Base-by-base conservation (phyloP, 2,888 invertebrate genomes). In the Cheilosia grossa region DNA sequence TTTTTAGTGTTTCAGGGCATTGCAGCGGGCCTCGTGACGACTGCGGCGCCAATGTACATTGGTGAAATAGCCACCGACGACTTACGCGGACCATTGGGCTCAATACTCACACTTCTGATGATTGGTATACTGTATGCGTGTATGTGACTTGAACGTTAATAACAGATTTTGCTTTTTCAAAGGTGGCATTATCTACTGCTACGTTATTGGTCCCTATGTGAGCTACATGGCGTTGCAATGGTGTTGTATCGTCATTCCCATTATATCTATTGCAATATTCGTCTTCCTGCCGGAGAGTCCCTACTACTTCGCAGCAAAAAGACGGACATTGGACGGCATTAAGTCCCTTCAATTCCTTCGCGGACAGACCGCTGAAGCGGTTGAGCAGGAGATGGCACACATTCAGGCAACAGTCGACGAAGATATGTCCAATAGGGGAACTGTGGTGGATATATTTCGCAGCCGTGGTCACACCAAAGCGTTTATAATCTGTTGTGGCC, bases 261-360 rank as follows among this genome's bases (percentile, higher is more conserved):
- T 94, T 0, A 86, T 94, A 0, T 95, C 96, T 88, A 91, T 94
- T n/a, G 89, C 93, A 0, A 89, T 93, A 1, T 94, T 95, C 90
- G 93, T 94, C 88, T 94, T 95, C 86, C 95, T 97, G 93, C 97
- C 97, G 0, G 98, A 98, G 89, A 95, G 96, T 0, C 98, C 98
- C 0, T 94, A 95, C 78, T 96, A 94, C 88, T 92, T 94, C 44
- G 91, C 96, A 0, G 91, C 92, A 24, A 93, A 94, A 91, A 94
- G 94, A 4, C 90, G 89, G 13, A 90, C 90, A 83, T 67, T 83
- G 5, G 94, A 94, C 0, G 97, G 97, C 0, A 91, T 94, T 0
- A 90, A 92, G 0, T 93, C 96, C 4, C 91, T 98, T 86, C 92
- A 93, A 44, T 94, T 93, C 87, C 92, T 98, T 17, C 93, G 97